Evolutionary conservation across 2,888 invertebrate species (phyloP).

Genomic region (Nebria brevicollis): DNA sequence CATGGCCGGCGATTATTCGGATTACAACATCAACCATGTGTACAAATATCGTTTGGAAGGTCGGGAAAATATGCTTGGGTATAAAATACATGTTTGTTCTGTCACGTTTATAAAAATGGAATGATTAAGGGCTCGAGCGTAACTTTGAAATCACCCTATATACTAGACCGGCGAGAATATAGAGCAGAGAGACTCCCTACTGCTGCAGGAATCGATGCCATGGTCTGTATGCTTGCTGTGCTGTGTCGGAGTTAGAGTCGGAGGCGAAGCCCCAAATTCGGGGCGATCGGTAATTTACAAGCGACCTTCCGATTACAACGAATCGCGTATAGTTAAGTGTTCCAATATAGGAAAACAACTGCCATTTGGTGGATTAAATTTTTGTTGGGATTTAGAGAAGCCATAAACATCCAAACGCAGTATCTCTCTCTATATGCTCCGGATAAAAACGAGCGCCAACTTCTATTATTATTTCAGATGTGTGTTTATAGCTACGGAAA

Average conservation of each 20-base stretch:
- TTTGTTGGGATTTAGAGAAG: slow-evolving; percentile 31
- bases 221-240: slow-evolving; percentile 44
- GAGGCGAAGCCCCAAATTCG: slow-evolving; percentile 5
- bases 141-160: slow-evolving; percentile 27
- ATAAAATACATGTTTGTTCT: slow-evolving; percentile 24
- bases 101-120: slow-evolving; percentile 26
- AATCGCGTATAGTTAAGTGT: slow-evolving; percentile 33
- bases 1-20: background rate
- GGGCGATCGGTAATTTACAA: slow-evolving; percentile 28
- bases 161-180: background rate
- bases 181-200: background rate
- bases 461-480: slow-evolving; percentile 30
- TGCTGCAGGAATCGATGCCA: slow-evolving; percentile 11
- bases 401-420: slow-evolving; percentile 19
- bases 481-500: slow-evolving; percentile 23
- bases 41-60: background rate
- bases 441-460: background rate
- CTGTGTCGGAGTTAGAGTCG: slow-evolving; percentile 14
- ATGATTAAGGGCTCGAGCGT: slow-evolving; percentile 24
- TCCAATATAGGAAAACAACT: slow-evolving; percentile 31
- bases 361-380: slow-evolving; percentile 39
- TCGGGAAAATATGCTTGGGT: background rate
- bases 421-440: background rate
- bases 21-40: slow-evolving; percentile 1
- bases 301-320: slow-evolving; percentile 22